Percentiles rank a stretch among this genome's conserved stretches.
Evolutionary conservation across 2,797 vertebrate genomes (phyloP).

Genomic region (Manis pentadactyla): DNA sequence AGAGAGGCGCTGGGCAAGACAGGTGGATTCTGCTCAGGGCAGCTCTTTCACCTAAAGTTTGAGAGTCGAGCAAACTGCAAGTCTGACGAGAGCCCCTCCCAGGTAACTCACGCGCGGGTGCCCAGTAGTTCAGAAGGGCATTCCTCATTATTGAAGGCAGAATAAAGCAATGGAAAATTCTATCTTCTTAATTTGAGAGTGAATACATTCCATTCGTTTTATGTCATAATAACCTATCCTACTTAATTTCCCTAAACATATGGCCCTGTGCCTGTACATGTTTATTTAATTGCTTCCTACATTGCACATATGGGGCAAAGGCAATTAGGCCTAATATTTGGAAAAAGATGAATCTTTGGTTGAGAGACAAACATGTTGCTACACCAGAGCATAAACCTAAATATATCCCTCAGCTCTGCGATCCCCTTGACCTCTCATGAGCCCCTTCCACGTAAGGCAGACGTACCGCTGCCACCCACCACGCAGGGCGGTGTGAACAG

Average conservation of each 20-base stretch:
- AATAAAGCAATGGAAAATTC: background rate
- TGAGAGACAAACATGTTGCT: background rate
- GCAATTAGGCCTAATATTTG: background rate
- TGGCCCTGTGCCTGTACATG: rapidly evolving
- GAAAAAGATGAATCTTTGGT: background rate
- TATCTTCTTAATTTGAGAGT: background rate
- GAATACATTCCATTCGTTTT: background rate
- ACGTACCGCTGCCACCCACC: too few relatives aligned
- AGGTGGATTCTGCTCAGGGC: rapidly evolving
- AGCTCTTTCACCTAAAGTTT: background rate
- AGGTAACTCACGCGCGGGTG: background rate
- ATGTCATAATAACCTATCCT: background rate
- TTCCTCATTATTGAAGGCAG: background rate
- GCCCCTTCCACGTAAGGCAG: too few relatives aligned
- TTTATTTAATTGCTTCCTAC: background rate
- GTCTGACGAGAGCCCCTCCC: background rate
- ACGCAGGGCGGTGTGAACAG: too few relatives aligned
- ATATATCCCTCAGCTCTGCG: background rate
- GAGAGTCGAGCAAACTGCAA: background rate
- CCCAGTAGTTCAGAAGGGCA: background rate
- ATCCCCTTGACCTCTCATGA: too few relatives aligned
- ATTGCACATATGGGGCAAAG: rapidly evolving
- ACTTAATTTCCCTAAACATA: background rate
- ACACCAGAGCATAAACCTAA: background rate
- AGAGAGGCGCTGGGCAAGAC: too few relatives aligned